These are phyloP conservation scores for Pelodiscus sinensis DNA, from an alignment of 2,113 vertebrate species.

Conservation along the genomic window DNA sequence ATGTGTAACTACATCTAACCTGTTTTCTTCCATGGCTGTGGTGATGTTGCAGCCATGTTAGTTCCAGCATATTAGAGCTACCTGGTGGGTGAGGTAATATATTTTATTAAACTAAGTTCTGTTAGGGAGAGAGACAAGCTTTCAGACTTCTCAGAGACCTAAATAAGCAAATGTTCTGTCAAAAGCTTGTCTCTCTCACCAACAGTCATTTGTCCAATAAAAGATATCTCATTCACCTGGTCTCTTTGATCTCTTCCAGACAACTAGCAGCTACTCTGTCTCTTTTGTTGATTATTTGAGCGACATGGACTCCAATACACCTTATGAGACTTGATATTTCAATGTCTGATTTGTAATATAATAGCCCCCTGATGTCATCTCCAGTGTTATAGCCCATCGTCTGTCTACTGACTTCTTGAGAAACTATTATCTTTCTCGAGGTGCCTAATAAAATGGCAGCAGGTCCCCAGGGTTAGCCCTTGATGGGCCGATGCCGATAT, in stretches of 20 bases:
- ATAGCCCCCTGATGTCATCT: background rate
- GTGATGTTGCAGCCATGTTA: background rate
- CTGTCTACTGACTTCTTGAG: background rate
- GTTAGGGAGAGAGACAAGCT: no score
- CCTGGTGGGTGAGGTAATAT: no score
- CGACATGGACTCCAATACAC: background rate
- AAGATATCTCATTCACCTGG: background rate
- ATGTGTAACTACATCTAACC: background rate
- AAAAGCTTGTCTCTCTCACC: background rate
- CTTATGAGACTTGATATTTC: background rate
- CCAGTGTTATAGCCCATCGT: background rate
- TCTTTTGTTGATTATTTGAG: background rate
- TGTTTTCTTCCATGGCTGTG: background rate
- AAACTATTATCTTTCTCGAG: background rate
- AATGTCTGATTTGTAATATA: background rate
- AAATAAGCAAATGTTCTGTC: background rate
- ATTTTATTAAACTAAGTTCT: no score
- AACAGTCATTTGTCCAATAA: background rate
- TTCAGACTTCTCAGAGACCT: background rate
- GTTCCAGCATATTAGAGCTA: background rate
- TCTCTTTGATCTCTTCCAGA: background rate
- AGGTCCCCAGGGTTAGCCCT: no score
- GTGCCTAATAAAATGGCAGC: no score
- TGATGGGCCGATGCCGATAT: no score
- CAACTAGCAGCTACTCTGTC: background rate